Conservation (phyloP, 2,888 invertebrate species). For the Mystacides longicornis region DNA sequence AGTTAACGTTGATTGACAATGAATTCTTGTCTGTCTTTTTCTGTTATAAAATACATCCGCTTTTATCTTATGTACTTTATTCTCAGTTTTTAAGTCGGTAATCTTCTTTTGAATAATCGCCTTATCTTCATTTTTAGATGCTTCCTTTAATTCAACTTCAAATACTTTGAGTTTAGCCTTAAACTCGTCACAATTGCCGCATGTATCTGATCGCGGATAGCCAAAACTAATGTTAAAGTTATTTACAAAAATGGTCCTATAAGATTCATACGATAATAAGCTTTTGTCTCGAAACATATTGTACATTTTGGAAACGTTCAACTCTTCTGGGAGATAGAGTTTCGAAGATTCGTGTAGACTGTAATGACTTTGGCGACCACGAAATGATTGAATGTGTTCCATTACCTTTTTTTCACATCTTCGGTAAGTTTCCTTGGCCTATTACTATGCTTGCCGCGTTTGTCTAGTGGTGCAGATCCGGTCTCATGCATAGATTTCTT, state of each 20-base stretch:
- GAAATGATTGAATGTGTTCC: not conserved
- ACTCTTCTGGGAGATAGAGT: not conserved
- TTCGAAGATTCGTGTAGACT: not conserved
- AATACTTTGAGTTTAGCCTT: slow-evolving; percentile 20
- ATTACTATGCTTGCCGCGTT: slow-evolving; percentile 4
- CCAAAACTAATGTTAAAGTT: slow-evolving; percentile 29
- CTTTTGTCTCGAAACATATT: slow-evolving; percentile 3
- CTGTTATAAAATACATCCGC: slow-evolving; percentile 26
- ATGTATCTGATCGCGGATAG: slow-evolving; percentile 29
- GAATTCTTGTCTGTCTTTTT: slow-evolving; percentile 20
- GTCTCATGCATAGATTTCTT: slow-evolving; percentile 12
- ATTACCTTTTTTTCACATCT: not conserved
- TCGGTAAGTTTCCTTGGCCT: not conserved
- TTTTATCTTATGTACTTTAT: slow-evolving; percentile 25
- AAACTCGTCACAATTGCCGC: slow-evolving; percentile 27
- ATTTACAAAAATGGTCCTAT: slow-evolving; percentile 26
- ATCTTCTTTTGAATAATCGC: slow-evolving; percentile 5
- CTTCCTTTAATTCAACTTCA: slow-evolving; percentile 7
- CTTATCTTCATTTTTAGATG: no score
- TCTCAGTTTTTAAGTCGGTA: slow-evolving; percentile 20
- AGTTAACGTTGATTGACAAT: slow-evolving; percentile 5
- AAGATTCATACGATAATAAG: slow-evolving; percentile 28
- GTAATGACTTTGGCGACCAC: not conserved
- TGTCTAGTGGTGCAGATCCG: slow-evolving; percentile 14
- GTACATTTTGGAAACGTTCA: not conserved